phyloP scores from a whole-genome alignment of 2,113 vertebrate species.

The Stegastes partitus region DNA sequence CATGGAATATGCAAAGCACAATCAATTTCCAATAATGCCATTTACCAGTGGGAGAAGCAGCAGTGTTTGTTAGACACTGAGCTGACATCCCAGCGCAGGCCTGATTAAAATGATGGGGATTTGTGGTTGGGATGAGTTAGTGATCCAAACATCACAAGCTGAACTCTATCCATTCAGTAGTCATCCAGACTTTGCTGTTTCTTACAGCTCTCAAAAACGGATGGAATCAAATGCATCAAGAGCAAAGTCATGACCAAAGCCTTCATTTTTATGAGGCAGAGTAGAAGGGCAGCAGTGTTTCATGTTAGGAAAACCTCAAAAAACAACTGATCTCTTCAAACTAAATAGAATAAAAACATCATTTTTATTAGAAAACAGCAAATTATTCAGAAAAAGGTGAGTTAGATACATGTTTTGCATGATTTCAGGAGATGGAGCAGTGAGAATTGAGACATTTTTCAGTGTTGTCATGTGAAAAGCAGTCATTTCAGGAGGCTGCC shows the following conservation, averaged over 20 bases:
- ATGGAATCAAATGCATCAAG: neutral
- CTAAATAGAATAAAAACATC: neutral
- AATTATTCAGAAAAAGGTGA: neutral
- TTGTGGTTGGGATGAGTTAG: neutral
- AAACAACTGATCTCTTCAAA: neutral
- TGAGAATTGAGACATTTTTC: too few species aligned
- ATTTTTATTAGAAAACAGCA: neutral
- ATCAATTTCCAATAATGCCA: neutral
- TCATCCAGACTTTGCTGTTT: slow-evolving; percentile 4
- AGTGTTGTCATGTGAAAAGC: neutral
- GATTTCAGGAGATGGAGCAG: too few species aligned
- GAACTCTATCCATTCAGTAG: neutral
- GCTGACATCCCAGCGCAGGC: neutral
- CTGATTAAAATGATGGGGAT: neutral
- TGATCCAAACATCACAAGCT: neutral
- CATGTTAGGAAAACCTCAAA: too few species aligned
- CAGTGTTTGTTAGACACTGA: neutral
- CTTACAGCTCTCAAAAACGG: too few species aligned
- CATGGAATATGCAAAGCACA: neutral
- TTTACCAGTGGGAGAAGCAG: too few species aligned
- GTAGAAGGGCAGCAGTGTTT: too few species aligned
- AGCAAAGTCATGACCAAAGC: neutral
- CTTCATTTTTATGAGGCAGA: neutral
- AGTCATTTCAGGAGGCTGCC: neutral
- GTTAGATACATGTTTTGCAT: too few species aligned